Base-by-base conservation (phyloP, 1,140 invertebrate genomes). In the Tribolium madens region DNA sequence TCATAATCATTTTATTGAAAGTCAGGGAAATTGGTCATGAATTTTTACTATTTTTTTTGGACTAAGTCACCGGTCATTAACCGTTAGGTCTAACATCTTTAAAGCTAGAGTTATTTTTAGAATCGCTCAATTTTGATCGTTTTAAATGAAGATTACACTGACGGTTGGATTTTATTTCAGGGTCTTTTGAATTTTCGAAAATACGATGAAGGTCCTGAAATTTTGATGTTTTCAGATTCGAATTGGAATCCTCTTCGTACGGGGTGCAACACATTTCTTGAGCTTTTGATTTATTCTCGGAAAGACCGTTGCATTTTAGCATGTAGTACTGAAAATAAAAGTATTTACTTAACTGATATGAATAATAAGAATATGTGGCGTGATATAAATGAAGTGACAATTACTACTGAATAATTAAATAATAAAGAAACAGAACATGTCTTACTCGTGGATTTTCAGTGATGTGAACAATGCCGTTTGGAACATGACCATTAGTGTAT, bases 361-460 rank as follows among this genome's bases (percentile, higher is more conserved):
- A n/a, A n/a, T n/a, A n/a, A n/a, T n/a, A n/a, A n/a, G n/a, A n/a
- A n/a, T n/a, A n/a, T n/a, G n/a, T n/a, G n/a, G n/a, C n/a, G n/a
- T n/a, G n/a, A n/a, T n/a, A n/a, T n/a, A n/a, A n/a, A n/a, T n/a
- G n/a, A n/a, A n/a, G n/a, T n/a, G n/a, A n/a, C n/a, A n/a, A n/a
- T n/a, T n/a, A n/a, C n/a, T n/a, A n/a, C n/a, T n/a, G n/a, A n/a
- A n/a, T n/a, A n/a, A n/a, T n/a, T n/a, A 42, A 15, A 10, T 14
- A 33, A 46, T 70, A 15, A 53, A 50, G n/a, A n/a, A n/a, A n/a
- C n/a, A n/a, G n/a, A n/a, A n/a, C n/a, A n/a, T 47, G n/a, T 73
- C 46, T 81, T 85, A 90, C 89, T 86, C 89, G 87, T 53, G 88
- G 87, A 85, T 89, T 89, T 84, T 89, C 88, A 46, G 87, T 88